Evolutionary conservation across 2,888 invertebrate genomes (phyloP), one percentile per base, ranked within the genome.

Genomic region (Phasia obesa): DNA sequence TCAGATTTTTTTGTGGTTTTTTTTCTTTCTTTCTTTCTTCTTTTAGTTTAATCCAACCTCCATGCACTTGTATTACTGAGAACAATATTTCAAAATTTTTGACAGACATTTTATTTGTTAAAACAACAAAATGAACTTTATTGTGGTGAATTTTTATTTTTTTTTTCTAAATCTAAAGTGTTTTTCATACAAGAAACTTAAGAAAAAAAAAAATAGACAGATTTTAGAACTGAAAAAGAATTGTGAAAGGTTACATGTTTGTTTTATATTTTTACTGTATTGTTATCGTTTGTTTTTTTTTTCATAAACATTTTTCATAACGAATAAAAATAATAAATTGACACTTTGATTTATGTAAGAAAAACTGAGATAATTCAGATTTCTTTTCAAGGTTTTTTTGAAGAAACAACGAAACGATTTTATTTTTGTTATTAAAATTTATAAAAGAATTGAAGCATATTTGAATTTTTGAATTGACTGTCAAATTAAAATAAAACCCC

Each of bases 1-100:
- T 31, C 25, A 23, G 38, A 17, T 59, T 59, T 38, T 21, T 38
- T 2, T 38, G 7, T 19, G 13, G 2, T 42, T 42, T 13, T 42
- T 42, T 42, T 51, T 27, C 2, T 25, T 31, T 35, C 9, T 21
- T 17, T 38, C 27, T 67, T 64, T 62, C 13, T 53, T 73, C 2
- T 5, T 60, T 47, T 57, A 17, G 57, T 49, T 35, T 59, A 49
- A 47, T 27, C 15, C 19, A 51, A 67, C 35, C 49, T 49, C 25
- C 21, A 27, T 57, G 25, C 35, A 13, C 38, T 13, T 55, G 42
- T 55, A 38, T 64, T 79, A 75, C 79, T 83, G 75, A 79, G 64
- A 83, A 74, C 79, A 27, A 83, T 83, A 79, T 83, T 83, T 83
- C 83, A 83, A 82, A 74, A 78, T 19, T 65, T 78, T 79, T 83